These are phyloP conservation scores for Bathynomus jamesi DNA, from an alignment of 1,140 invertebrate genomes.

Conservation along the genomic window DNA sequence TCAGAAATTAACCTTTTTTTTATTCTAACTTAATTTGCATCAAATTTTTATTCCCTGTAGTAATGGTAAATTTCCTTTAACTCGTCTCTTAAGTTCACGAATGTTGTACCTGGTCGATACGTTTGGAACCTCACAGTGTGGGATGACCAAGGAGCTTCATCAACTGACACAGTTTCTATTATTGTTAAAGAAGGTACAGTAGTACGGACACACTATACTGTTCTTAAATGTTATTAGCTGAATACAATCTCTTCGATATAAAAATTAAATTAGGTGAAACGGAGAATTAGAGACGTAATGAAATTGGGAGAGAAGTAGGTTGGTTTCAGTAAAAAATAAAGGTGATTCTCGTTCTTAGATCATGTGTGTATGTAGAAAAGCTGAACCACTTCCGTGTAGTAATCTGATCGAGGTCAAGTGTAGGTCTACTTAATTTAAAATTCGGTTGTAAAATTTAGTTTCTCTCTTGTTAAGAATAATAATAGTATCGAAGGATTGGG, in stretches of 20 bases:
- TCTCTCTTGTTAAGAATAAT: too few species aligned
- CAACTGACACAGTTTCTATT: constrained; percentile 70
- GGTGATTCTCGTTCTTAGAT: constrained; percentile 3
- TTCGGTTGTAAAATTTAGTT: too few species aligned
- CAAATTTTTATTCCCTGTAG: background rate
- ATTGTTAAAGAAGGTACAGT: constrained; percentile 57
- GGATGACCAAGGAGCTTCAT: constrained; percentile 76
- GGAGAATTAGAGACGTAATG: too few species aligned
- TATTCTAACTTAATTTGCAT: background rate
- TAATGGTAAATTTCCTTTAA: constrained; percentile 34
- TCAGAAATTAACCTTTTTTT: background rate
- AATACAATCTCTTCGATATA: constrained; percentile 6
- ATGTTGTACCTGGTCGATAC: constrained; percentile 77
- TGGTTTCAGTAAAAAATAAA: background rate
- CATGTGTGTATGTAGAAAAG: background rate
- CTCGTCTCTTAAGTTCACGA: constrained; percentile 66
- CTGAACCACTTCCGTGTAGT: too few species aligned
- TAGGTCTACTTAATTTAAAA: too few species aligned
- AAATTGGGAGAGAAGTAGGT: too few species aligned
- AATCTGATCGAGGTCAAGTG: too few species aligned
- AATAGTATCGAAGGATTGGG: too few species aligned
- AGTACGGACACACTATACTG: constrained; percentile 1
- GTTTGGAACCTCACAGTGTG: constrained; percentile 78
- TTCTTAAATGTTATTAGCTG: constrained; percentile 8
- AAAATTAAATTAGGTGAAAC: constrained; percentile 4